These are phyloP conservation scores for Phalera bucephala DNA, from an alignment of 2,888 invertebrate species.

Conservation along the genomic window DNA sequence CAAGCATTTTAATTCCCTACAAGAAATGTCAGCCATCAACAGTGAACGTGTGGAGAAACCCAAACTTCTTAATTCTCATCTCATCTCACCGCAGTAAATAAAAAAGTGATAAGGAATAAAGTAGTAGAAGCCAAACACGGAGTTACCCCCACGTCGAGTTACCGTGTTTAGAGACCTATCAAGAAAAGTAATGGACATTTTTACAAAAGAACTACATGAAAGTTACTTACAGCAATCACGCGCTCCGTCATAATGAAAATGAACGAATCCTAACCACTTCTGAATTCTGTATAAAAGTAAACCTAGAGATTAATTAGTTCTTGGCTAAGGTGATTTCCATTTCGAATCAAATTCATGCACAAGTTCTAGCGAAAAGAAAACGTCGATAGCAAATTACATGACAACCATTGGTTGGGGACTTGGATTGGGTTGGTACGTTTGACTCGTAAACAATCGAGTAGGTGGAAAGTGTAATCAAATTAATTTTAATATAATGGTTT, in stretches of 20 bases:
- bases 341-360: constrained; percentile 40
- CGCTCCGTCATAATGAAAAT: constrained; percentile 57
- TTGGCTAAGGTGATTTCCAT: too few relatives aligned
- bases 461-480: too few relatives aligned
- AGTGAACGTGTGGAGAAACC: neutral
- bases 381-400: constrained; percentile 45
- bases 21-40: too few relatives aligned
- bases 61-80: constrained; percentile 18
- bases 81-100: constrained; percentile 21
- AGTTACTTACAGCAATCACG: constrained; percentile 63
- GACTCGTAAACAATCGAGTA: too few relatives aligned
- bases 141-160: constrained; percentile 34
- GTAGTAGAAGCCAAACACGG: constrained; percentile 19
- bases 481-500: too few relatives aligned
- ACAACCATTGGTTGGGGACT: constrained; percentile 68
- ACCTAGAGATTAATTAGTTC: too few relatives aligned
- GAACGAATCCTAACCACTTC: neutral
- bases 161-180: constrained; percentile 26
- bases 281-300: too few relatives aligned
- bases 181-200: constrained; percentile 3
- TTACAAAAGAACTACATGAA: neutral
- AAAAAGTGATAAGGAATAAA: constrained; percentile 1
- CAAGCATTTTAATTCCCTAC: too few relatives aligned
- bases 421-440: neutral
- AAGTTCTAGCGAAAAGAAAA: too few relatives aligned